Evolutionary conservation across 1,140 invertebrate genomes (phyloP), one percentile per base, ranked within the genome.

Genomic region (Phthorimaea operculella): DNA sequence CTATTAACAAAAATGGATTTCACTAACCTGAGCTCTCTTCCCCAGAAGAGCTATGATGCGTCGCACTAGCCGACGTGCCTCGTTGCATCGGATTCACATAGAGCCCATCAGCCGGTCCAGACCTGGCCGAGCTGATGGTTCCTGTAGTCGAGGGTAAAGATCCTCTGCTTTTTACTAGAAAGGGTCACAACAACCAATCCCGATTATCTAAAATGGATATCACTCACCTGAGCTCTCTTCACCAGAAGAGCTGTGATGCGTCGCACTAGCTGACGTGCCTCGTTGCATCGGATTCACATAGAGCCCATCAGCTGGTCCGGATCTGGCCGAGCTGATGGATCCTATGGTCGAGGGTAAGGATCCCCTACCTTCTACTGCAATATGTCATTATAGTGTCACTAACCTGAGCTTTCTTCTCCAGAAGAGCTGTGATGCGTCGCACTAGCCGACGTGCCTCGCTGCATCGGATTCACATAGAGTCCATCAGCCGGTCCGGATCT

Each of bases 381-480:
- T 12, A 8, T 36, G 12, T 15, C 7, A 36, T 8, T 8, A 12
- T 8, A 15, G 44, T 47, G 54, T n/a, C n/a, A 28, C 63, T 51
- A 65, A 86, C 78, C 86, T 61, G 77, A 85, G 62, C 83, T 85
- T 18, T 86, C 85, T 52, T 87, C 85, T 21, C 80, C 85, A 0
- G 83, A 85, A 14, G 80, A 85, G 48, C 66, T 73, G 17, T 81
- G 78, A 57, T 71, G 69, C n/a, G 69, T 71, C 14, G 64, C 68
- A 39, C 56, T 70, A 7, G 69, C 69, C 0, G 72, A 65, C 0
- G 58, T 57, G 33, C 74, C 75, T 45, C 85, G 87, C 21, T 87
- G 89, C 92, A 93, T 93, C 0, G 92, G 92, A 72, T 94, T 94
- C 58, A 94, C 90, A 72, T 94, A 94, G 9, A 94, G 87, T 0